Percentiles rank a stretch among this genome's conserved stretches.
These are phyloP conservation scores for Ichneumon xanthorius DNA, from an alignment of 2,888 invertebrate genomes.

Conservation along the genomic window DNA sequence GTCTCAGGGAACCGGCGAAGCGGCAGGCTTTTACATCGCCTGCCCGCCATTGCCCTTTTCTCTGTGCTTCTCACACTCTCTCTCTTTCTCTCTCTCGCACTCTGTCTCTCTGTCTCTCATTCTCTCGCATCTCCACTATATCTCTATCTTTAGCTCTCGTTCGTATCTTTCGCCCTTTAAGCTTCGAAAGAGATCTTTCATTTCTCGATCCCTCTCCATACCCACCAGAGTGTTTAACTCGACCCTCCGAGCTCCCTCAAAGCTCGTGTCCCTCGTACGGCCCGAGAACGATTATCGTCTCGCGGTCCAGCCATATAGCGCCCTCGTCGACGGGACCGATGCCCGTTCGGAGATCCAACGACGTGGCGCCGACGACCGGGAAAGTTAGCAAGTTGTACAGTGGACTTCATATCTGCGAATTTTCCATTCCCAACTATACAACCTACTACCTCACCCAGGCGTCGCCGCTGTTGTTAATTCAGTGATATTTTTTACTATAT, in stretches of 20 bases:
- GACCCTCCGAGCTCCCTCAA: constrained; percentile 18
- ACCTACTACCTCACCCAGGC: constrained; percentile 98
- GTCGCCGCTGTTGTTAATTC: constrained; percentile 82
- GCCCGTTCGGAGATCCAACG: constrained; percentile 70
- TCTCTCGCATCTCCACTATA: constrained; percentile 33
- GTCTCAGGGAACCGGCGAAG: constrained; percentile 91
- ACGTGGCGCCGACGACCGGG: constrained; percentile 87
- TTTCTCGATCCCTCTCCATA: constrained; percentile 37
- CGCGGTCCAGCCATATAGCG: neutral
- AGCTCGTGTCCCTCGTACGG: constrained; percentile 19
- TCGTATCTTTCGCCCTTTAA: constrained; percentile 18
- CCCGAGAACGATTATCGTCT: constrained; percentile 5
- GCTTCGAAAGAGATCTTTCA: constrained; percentile 6
- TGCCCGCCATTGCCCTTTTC: constrained; percentile 81
- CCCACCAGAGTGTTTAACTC: constrained; percentile 35
- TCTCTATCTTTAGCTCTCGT: constrained; percentile 7
- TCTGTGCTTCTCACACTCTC: constrained; percentile 61
- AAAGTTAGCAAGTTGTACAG: constrained; percentile 99
- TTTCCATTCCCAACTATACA: constrained; percentile 96
- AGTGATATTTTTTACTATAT: neutral
- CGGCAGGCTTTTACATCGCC: constrained; percentile 84
- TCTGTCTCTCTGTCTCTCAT: constrained; percentile 41
- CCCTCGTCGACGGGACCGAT: neutral
- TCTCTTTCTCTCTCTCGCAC: constrained; percentile 30
- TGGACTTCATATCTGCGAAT: constrained; percentile 93